A percentile compares a stretch with the other conserved stretches of the same genome.
Evolutionary conservation across 2,113 vertebrate genomes (phyloP).

Genomic region (Protobothrops flavoviridis): DNA sequence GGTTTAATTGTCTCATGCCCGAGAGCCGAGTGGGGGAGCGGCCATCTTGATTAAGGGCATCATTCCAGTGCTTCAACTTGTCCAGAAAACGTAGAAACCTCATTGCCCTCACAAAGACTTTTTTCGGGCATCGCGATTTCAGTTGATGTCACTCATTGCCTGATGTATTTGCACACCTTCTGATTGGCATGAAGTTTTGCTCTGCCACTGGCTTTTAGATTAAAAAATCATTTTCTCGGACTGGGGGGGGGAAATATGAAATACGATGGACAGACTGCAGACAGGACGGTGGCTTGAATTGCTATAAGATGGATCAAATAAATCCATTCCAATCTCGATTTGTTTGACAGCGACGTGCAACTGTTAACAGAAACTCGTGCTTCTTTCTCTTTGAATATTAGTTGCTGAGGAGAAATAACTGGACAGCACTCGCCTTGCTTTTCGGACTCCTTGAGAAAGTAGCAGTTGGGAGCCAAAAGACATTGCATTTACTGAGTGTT

Average conservation of each 20-base stretch:
- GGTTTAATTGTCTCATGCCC: neutral
- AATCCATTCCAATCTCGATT: neutral
- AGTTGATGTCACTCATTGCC: neutral
- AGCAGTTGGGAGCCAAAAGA: neutral
- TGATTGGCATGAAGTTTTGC: neutral
- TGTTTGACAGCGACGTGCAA: neutral
- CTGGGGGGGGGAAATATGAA: neutral
- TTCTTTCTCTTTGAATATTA: neutral
- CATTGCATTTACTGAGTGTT: neutral
- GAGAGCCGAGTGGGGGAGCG: neutral
- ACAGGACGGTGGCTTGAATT: neutral
- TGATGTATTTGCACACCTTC: neutral
- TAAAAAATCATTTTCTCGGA: neutral
- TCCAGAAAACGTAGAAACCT: neutral
- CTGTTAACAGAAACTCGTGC: neutral
- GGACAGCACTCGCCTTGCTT: neutral
- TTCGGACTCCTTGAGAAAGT: too few species aligned
- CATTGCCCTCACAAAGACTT: neutral
- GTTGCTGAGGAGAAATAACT: neutral
- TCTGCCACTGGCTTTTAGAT: neutral
- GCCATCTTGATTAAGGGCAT: conserved; percentile 23
- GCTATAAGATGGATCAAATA: neutral
- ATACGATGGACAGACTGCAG: neutral
- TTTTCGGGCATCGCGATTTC: neutral
- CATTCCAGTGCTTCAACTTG: too few species aligned